Evolutionary conservation across 2,113 vertebrate genomes (phyloP), one percentile per base, ranked within the genome.

Genomic region (Potamarius usumacintae): DNA sequence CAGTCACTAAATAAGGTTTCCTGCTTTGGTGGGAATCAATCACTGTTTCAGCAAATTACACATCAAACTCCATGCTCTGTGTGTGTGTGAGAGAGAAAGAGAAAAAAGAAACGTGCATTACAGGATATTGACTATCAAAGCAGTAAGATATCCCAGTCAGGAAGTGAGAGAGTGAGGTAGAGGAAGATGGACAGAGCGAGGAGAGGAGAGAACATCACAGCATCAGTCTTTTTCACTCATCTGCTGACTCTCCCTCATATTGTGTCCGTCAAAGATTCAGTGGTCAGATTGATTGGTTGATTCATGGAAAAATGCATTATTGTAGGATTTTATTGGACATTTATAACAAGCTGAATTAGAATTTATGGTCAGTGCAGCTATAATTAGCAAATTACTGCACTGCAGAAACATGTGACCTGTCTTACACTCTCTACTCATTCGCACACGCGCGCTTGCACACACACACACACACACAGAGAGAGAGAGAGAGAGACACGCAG

Each of bases 11-110:
- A 83, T 48, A 62, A 76, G 88, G 53, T 67, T 82, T 82, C 78
- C 72, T 77, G 12, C 72, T 90, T 90, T 57, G 81, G 76, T 76
- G 67, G 77, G 89, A 78, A 90, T 90, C 82, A 82, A 79, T 85
- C 84, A 82, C 67, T 83, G 78, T 89, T 88, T 83, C 72, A 65
- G 50, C 74, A 87, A 82, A 82, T 87, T 87, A 82, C 89, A 83
- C 82, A 69, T 82, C 71, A 88, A 78, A 80, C 85, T 34, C 50
- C 62, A 65, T 57, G 77, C 34, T 50, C 34, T 77, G 71, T 27
- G 20, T 48, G 7, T 34, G 52, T 22, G 18, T 57, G 58, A 52
- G 34, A 53, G 65, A 57, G 50, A 80, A 30, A 20, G 69, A 71
- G 52, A 60, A 57, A 74, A 42, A 42, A 42, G 42, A 42, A 42